Percentiles rank a stretch among this genome's conserved stretches.
Conservation (phyloP, 2,797 vertebrate species). For the Australoheros facetus region DNA sequence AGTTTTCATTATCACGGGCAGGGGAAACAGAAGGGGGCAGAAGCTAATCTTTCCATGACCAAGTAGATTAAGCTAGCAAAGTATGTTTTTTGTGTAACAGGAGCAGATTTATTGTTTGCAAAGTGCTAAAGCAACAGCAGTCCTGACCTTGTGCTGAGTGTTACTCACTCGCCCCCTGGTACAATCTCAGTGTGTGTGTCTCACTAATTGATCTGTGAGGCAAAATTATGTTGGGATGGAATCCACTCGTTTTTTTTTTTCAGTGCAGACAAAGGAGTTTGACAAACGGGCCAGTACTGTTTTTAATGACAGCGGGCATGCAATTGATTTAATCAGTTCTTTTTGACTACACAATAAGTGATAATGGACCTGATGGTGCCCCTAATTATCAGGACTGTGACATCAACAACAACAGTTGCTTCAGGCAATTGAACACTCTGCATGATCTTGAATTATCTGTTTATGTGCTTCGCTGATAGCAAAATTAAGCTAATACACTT, state of each 20-base stretch:
- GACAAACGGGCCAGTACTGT: background rate
- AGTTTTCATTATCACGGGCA: conserved; percentile 43
- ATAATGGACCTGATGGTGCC: conserved; percentile 9
- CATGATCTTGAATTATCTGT: background rate
- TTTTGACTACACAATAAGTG: conserved; percentile 10
- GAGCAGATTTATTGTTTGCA: conserved; percentile 58
- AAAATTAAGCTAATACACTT: background rate
- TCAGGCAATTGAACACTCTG: background rate
- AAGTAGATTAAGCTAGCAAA: conserved; percentile 55
- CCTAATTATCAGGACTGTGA: conserved; percentile 9
- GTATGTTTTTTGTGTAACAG: conserved; percentile 45
- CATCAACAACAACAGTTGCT: conserved; percentile 14
- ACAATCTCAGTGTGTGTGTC: conserved; percentile 9
- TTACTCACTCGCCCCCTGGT: conserved; percentile 24
- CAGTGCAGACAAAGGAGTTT: background rate
- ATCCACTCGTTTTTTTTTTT: conserved; percentile 15
- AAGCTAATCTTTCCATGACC: conserved; percentile 66
- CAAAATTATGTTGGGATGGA: conserved; percentile 7
- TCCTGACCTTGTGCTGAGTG: conserved; percentile 46
- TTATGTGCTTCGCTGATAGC: background rate
- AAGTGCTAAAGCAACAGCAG: conserved; percentile 31
- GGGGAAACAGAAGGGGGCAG: conserved; percentile 22
- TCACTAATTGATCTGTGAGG: conserved; percentile 50
- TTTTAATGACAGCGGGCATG: background rate
- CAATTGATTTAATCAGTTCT: conserved; percentile 6